Percentiles rank a stretch among this genome's conserved stretches.
phyloP scores from a whole-genome alignment of 2,888 invertebrate genomes.

The Harpalus rubripes region DNA sequence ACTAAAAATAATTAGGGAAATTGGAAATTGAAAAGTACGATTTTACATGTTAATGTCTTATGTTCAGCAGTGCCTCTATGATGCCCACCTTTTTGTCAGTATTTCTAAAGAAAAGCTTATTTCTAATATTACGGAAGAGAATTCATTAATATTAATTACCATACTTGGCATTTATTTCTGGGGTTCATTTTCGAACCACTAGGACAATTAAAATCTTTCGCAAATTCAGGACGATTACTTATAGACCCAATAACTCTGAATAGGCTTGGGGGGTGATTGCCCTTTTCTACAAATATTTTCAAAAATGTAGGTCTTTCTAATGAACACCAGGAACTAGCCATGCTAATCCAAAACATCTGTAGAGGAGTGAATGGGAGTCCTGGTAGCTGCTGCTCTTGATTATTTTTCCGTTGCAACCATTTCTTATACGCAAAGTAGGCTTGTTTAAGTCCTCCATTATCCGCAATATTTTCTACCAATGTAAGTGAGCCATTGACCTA shows the following conservation, averaged over 20 bases:
- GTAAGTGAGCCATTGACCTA: conserved; percentile 94
- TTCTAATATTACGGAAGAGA: too few species aligned
- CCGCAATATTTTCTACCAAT: conserved; percentile 97
- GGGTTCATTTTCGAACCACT: conserved; percentile 82
- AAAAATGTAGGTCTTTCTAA: conserved; percentile 84
- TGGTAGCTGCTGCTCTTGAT: conserved; percentile 12
- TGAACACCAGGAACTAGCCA: conserved; percentile 93
- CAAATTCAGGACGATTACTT: conserved; percentile 82
- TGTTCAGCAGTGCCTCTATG: too few species aligned
- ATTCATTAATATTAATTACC: too few species aligned
- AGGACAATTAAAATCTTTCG: conserved; percentile 83
- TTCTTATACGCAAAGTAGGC: conserved; percentile 89
- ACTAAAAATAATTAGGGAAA: too few species aligned
- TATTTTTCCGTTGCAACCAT: conserved; percentile 80
- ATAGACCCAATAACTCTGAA: conserved; percentile 83
- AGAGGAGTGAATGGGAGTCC: conserved; percentile 72
- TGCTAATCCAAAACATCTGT: conserved; percentile 81
- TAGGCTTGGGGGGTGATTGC: conserved; percentile 84
- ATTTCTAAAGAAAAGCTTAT: too few species aligned
- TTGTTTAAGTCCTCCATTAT: conserved; percentile 95
- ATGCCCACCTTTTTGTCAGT: too few species aligned
- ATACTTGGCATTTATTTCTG: conserved; percentile 81
- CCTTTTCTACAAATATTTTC: conserved; percentile 89
- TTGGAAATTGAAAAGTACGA: too few species aligned
- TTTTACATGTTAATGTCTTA: too few species aligned